Conservation (phyloP, 1,140 invertebrate genomes). For the Brachionus rotundiformis region DNA sequence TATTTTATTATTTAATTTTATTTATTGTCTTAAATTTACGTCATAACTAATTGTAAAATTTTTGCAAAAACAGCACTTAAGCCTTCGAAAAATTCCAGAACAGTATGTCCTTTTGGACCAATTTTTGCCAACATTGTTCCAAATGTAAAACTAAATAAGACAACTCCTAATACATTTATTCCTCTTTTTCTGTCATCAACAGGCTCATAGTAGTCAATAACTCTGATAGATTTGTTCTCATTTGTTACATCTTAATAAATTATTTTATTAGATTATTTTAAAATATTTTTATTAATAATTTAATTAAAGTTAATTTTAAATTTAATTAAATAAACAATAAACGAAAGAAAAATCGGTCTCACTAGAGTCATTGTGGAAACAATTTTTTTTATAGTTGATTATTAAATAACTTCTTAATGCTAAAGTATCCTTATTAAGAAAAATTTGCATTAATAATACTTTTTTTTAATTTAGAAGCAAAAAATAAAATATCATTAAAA, state of each 20-base stretch:
- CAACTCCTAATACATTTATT: conserved; percentile 56
- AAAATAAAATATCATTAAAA: no score
- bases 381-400: no score
- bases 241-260: neutral
- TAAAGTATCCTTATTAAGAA: no score
- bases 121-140: conserved; percentile 54
- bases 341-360: no score
- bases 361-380: no score
- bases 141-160: conserved; percentile 55
- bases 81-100: conserved; percentile 55
- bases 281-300: no score
- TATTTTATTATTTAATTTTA: neutral
- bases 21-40: neutral
- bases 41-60: conserved; percentile 55
- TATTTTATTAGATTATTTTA: neutral
- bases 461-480: no score
- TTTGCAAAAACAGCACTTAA: conserved; percentile 55
- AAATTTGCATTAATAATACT: no score
- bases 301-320: no score
- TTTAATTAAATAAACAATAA: no score
- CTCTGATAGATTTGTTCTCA: neutral
- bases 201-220: neutral
- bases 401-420: no score
- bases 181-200: conserved; percentile 40
- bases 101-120: conserved; percentile 54